Percentiles rank a stretch among this genome's conserved stretches.
These are phyloP conservation scores for Helostoma temminkii DNA, from an alignment of 2,797 vertebrate species.

Conservation along the genomic window DNA sequence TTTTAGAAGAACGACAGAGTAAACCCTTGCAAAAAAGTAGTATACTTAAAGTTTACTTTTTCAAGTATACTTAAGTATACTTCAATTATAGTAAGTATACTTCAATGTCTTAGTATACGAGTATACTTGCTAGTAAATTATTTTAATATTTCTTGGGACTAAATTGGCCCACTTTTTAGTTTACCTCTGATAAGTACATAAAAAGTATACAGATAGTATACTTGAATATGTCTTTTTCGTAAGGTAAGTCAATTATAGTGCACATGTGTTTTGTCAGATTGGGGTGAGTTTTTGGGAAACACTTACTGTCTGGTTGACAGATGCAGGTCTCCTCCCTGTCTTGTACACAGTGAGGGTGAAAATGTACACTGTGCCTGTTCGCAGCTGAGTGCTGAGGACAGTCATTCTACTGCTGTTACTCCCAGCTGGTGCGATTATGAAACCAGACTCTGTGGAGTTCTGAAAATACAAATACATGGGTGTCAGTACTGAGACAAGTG, in stretches of 20 bases:
- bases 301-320: constrained; percentile 80
- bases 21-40: no score
- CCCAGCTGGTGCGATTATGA: constrained; percentile 27
- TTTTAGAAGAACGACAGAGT: neutral
- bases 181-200: no score
- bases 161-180: no score
- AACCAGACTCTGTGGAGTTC: constrained; percentile 52
- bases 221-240: no score
- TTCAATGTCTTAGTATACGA: no score
- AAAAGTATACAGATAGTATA: no score
- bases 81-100: no score
- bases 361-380: constrained; percentile 60
- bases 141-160: no score
- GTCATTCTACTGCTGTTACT: constrained; percentile 60
- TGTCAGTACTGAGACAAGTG: neutral
- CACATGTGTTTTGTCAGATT: neutral
- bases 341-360: constrained; percentile 83
- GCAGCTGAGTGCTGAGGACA: constrained; percentile 64
- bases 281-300: neutral
- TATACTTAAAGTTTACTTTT: no score
- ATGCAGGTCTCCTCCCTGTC: constrained; percentile 70
- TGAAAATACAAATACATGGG: constrained; percentile 47
- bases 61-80: no score
- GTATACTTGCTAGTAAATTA: no score
- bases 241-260: no score